Base-by-base conservation (phyloP, 2,113 vertebrate species). In the Saguinus imperator region DNA sequence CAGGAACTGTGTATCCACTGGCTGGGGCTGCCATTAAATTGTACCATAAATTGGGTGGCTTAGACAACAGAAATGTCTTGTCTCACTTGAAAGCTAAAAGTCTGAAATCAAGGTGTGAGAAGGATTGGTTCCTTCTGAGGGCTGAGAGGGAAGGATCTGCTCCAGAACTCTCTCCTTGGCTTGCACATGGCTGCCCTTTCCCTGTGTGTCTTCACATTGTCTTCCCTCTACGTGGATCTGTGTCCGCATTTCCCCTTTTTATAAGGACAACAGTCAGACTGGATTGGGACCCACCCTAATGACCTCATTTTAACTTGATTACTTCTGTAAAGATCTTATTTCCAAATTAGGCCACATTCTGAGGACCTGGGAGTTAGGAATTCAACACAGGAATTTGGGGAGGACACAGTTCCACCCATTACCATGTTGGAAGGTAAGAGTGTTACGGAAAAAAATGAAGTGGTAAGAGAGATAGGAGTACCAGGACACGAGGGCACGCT, bases 301-400 rank as follows among this genome's bases (percentile, higher is more conserved):
- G 48, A 52, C 48, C 16, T 90, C 35, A 25, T 32, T 87, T 90
- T 87, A 70, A 76, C 37, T 72, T 57, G 64, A 37, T 76, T 20
- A 75, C 50, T 40, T 89, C 29, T 57, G 9, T 10, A 58, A 70
- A 94, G 48, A 91, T 17, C 25, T 14, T 29, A 17, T 50, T 27
- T 87, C 70, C 76, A 94, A 76, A 52, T 90, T 40, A 86, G 72
- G 16, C 79, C 48, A 25, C n/a, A 48, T 48, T 45, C 52, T 90
- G 50, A 92, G 75, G 23, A 9, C 23, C 3, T 72, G 10, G 20
- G 21, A 57, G 23, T 70, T 88, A 91, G 27, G 79, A 84, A 11
- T 29, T 83, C 87, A 88, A 6, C 45, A 13, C 32, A 32, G 13
- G 29, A 95, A 68, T 61, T 4, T 25, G 23, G 5, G 8, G 6